Evolutionary conservation across 2,113 vertebrate genomes (phyloP).

Genomic region (Taxidea taxus): DNA sequence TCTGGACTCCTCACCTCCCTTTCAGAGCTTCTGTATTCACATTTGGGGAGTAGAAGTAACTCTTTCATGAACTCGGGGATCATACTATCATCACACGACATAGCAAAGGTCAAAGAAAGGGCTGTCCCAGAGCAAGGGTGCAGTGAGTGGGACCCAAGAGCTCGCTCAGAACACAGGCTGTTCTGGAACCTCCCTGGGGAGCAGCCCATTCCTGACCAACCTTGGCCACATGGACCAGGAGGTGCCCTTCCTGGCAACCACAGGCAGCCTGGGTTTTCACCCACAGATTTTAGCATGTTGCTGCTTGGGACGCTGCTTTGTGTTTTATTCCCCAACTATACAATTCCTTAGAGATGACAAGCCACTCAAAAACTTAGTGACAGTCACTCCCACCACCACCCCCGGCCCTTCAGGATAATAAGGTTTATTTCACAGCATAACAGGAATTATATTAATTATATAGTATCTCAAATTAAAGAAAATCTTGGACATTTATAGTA

Average conservation of each 20-base stretch:
- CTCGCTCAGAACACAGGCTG: background rate
- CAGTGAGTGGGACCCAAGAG: background rate
- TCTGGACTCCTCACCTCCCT: too few species aligned
- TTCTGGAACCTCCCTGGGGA: background rate
- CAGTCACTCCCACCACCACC: background rate
- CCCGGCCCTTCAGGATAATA: background rate
- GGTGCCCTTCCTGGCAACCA: background rate
- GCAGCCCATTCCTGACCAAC: background rate
- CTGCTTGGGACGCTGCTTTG: too few species aligned
- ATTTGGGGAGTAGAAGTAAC: background rate
- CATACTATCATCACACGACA: background rate
- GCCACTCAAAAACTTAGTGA: background rate
- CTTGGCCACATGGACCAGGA: background rate
- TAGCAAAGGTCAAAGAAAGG: background rate
- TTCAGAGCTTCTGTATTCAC: background rate
- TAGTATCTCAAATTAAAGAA: background rate
- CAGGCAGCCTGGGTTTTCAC: background rate
- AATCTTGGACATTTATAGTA: background rate
- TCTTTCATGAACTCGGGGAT: background rate
- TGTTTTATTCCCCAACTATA: background rate
- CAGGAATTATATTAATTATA: background rate
- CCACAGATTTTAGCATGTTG: background rate
- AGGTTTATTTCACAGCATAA: background rate
- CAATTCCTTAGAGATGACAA: background rate
- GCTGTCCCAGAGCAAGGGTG: background rate